phyloP scores from a whole-genome alignment of 2,888 invertebrate species.

The Priapulus caudatus region DNA sequence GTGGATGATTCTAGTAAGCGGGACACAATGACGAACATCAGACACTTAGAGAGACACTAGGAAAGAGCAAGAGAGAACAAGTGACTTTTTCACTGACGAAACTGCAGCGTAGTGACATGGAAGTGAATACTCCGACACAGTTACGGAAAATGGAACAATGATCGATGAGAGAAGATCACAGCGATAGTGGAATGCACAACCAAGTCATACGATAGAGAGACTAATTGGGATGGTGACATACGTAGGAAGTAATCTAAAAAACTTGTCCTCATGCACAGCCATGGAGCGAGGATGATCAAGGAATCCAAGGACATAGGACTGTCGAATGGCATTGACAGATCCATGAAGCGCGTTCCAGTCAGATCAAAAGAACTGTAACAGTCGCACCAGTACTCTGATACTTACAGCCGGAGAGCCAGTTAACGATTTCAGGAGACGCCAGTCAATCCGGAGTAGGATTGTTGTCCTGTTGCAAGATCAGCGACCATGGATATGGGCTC shows the following conservation, averaged over 20 bases:
- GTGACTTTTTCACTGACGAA: neutral
- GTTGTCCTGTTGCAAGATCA: conserved; percentile 1
- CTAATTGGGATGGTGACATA: neutral
- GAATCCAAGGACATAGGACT: neutral
- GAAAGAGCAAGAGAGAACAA: conserved; percentile 1
- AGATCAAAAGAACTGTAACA: conserved; percentile 16
- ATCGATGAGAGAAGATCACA: neutral
- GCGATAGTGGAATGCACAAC: neutral
- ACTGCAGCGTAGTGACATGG: neutral
- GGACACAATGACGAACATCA: neutral
- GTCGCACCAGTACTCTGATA: conserved; percentile 16
- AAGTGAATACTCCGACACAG: neutral
- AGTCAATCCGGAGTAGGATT: neutral
- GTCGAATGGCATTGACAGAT: neutral
- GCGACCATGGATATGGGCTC: neutral
- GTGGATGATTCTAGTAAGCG: neutral
- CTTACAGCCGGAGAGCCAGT: conserved; percentile 13
- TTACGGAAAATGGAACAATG: neutral
- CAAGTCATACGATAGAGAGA: neutral
- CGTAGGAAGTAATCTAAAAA: neutral
- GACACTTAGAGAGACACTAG: neutral
- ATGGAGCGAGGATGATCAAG: neutral
- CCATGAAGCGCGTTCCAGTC: neutral
- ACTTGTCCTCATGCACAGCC: neutral
- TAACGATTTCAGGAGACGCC: neutral